Evolutionary conservation across 1,140 invertebrate genomes (phyloP).

Genomic region (Ostrea edulis): DNA sequence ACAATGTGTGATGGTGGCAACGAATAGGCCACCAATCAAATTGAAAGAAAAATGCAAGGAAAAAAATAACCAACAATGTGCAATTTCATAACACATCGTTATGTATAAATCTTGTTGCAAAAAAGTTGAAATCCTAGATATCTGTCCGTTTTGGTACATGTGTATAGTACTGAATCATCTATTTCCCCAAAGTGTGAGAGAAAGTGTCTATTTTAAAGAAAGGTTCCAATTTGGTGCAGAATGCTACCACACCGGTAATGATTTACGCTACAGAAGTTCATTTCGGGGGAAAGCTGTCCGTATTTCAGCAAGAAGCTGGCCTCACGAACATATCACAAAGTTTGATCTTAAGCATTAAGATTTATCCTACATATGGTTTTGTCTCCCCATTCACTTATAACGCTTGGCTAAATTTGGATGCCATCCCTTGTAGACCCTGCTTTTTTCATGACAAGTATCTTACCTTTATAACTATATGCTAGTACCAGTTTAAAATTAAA

Average conservation of each 20-base stretch:
- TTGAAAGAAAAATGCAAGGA: constrained; percentile 19
- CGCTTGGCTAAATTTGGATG: no score
- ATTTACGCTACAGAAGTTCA: background rate
- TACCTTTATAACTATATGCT: no score
- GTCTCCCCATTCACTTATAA: background rate
- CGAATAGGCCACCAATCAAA: constrained; percentile 23
- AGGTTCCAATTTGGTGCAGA: background rate
- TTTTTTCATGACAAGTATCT: no score
- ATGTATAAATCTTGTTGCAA: background rate
- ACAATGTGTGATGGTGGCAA: constrained; percentile 63
- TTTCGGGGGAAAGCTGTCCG: background rate
- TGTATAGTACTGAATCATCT: no score
- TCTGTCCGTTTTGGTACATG: background rate
- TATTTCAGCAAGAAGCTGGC: no score
- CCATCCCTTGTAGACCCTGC: no score
- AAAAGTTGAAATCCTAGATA: background rate
- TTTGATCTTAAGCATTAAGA: background rate
- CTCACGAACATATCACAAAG: background rate
- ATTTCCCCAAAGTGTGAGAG: no score
- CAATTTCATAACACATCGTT: background rate
- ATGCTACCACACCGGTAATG: background rate
- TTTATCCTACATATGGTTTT: background rate
- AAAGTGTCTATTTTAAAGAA: no score
- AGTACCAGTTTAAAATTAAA: no score
- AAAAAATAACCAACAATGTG: background rate